A percentile compares a stretch with the other conserved stretches of the same genome.
These are phyloP conservation scores for Pithys albifrons DNA, from an alignment of 2,113 vertebrate species.

Conservation along the genomic window DNA sequence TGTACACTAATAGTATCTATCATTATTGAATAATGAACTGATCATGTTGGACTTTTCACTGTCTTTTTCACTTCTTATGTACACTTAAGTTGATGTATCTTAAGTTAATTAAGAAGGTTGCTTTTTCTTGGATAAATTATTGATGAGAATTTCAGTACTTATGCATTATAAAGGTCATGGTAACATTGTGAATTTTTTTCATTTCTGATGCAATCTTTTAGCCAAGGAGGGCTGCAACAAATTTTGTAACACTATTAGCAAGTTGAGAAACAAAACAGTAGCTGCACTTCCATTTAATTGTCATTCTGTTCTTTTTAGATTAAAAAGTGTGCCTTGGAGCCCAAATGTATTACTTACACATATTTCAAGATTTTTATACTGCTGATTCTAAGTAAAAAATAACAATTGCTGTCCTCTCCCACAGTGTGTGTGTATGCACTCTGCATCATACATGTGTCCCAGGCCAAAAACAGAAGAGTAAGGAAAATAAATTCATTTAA, in stretches of 20 bases:
- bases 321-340: background rate
- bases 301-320: background rate
- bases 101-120: background rate
- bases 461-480: background rate
- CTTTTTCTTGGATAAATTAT: background rate
- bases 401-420: background rate
- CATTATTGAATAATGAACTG: background rate
- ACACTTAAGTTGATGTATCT: background rate
- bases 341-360: background rate
- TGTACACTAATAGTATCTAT: background rate
- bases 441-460: background rate
- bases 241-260: background rate
- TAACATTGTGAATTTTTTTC: background rate
- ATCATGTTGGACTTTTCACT: background rate
- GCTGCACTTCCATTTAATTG: background rate
- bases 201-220: background rate
- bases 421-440: background rate
- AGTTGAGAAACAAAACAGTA: background rate
- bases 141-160: background rate
- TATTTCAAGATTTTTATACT: background rate
- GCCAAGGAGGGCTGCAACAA: background rate
- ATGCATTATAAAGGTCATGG: background rate
- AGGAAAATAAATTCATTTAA: background rate
- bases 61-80: background rate
- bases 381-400: background rate